Evolutionary conservation across 2,888 invertebrate genomes (phyloP), one percentile per base, ranked within the genome.

Genomic region (Melanargia galathea): DNA sequence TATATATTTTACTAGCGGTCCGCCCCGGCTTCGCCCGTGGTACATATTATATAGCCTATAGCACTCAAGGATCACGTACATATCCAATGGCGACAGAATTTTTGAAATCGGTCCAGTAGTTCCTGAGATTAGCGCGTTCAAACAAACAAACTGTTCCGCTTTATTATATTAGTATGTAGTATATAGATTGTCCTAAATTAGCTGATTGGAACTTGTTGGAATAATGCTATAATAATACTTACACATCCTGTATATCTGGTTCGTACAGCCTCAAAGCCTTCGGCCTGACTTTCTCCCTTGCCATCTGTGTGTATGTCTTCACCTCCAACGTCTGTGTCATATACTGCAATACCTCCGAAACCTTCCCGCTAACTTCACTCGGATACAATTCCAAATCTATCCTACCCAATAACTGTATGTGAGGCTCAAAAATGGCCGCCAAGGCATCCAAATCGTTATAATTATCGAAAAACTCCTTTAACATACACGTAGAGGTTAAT

Each of bases 181-280:
- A n/a, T n/a, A n/a, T n/a, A n/a, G n/a, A n/a, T n/a, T n/a, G n/a
- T n/a, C n/a, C n/a, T n/a, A n/a, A n/a, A n/a, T n/a, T n/a, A n/a
- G n/a, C n/a, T n/a, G n/a, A n/a, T n/a, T n/a, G n/a, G n/a, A n/a
- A n/a, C n/a, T n/a, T n/a, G n/a, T n/a, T n/a, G n/a, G n/a, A n/a
- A 49, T 52, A 51, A 63, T 65, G 70, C n/a, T 18, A 46, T 2
- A 55, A 30, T 66, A 79, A 83, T 79, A 95, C 96, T 93, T 93
- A 97, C 93, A 97, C 94, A 82, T 94, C 94, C 73, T 96, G 96
- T 67, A 98, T 93, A 75, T 95, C 94, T 0, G 98, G 98, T 81
- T 98, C 98, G 76, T 97, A 95, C 56, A 97, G 82, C 73, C 95
- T 94, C 70, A 98, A 86, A 0, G 95, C 94, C 82, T 96, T 97